Evolutionary conservation across 2,888 invertebrate species (phyloP), one percentile per base, ranked within the genome.

Genomic region (Spisula solida): DNA sequence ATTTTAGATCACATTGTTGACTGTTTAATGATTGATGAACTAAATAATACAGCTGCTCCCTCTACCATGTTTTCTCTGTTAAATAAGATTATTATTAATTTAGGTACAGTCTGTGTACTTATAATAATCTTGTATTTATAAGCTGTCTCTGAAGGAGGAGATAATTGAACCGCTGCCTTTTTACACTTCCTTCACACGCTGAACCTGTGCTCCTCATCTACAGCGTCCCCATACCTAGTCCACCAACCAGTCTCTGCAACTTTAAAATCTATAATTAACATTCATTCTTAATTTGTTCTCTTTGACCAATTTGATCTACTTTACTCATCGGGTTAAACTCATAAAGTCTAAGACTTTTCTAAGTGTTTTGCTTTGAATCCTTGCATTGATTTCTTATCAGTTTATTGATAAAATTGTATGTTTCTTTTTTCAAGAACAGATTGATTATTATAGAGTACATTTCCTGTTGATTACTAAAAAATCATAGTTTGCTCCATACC

Each of bases 391-490:
- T 66, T 14, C 51, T 51, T 60, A 60, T 60, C 60, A 66, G n/a
- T 6, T 25, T 66, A 66, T 10, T 25, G 60, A n/a, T 66, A 66
- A 66, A 20, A 66, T 6, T 66, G 20, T 56, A 66, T 66, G 60
- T 66, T 66, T 25, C 25, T 66, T 66, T 66, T 66, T 66, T 25
- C 25, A 66, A 10, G 25, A 66, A 66, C 51, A 2, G n/a, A 25
- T 66, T 66, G n/a, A 25, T 10, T 10, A n/a, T 66, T 10, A n/a
- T 25, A 25, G 25, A 25, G 25, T 66, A 66, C 60, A 66, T 66
- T 66, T 66, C 60, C 60, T 66, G 60, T 66, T 66, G 60, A 66
- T 66, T 25, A 66, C n/a, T 66, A n/a, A 20, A 66, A 25, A n/a
- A 25, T 25, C 60, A n/a, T n/a, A 66, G 0, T 66, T 25, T 66